Conservation (phyloP, 2,888 invertebrate genomes). For the Matsumyia berberina region DNA sequence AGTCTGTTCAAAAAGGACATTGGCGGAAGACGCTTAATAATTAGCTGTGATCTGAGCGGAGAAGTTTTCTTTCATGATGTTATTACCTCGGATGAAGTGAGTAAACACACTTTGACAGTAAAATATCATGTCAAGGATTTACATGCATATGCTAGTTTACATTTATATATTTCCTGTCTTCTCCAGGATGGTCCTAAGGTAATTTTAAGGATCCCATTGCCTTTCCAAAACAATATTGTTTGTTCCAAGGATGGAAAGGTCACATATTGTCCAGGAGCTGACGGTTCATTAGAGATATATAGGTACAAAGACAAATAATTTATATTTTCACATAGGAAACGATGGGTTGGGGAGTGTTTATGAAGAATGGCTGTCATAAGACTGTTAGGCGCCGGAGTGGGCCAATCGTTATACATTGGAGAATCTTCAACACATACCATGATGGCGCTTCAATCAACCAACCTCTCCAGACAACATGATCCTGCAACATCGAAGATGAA, state of each 20-base stretch:
- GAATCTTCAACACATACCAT: too few species aligned
- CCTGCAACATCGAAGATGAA: too few species aligned
- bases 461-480: too few species aligned
- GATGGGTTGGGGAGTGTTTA: too few species aligned
- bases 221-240: constrained; percentile 82
- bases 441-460: too few species aligned
- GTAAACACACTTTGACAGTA: neutral
- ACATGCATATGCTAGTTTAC: too few species aligned
- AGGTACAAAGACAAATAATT: constrained; percentile 73
- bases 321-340: too few species aligned
- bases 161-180: neutral
- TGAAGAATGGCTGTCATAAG: too few species aligned
- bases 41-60: constrained; percentile 83
- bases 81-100: constrained; percentile 79
- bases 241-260: constrained; percentile 80
- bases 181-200: constrained; percentile 80
- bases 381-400: too few species aligned
- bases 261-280: constrained; percentile 81
- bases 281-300: constrained; percentile 82
- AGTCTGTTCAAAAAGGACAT: constrained; percentile 79
- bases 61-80: constrained; percentile 82
- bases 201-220: constrained; percentile 82
- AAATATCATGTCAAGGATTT: too few species aligned
- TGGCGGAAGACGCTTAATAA: constrained; percentile 78
- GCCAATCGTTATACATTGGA: too few species aligned